Base-by-base conservation (phyloP, 1,140 invertebrate genomes). In the Proctacanthus coquilletti region DNA sequence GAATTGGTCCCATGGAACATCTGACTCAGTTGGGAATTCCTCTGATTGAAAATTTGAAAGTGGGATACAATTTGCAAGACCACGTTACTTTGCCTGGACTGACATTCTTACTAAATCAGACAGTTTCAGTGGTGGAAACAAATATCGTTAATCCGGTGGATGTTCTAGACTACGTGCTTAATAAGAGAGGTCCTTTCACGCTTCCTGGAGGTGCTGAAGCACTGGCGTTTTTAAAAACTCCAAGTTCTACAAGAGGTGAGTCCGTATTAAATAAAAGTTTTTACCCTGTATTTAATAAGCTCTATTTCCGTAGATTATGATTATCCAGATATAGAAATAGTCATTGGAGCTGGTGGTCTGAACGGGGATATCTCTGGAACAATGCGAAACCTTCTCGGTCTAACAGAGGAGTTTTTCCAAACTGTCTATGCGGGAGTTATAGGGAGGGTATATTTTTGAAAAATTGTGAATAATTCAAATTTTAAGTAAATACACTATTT, bases 61-160 rank as follows among this genome's bases (percentile, higher is more conserved):
- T 89, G 0, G 86, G 86, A 1, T 69, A 75, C 39, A 88, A 88
- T 55, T 64, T 89, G 0, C 76, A 82, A 49, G 81, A 84, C 55
- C 83, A 86, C 45, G 68, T 81, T 14, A 77, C 75, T 1, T 69
- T 78, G 32, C 72, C 72, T 15, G 74, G 72, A 2, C 60, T 83
- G 36, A 72, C 71, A 0, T 83, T 80, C 47, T 56, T 75, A 18
- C 68, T 80, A 0, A 77, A 81, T 43, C 64, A 72, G 21, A 70
- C 64, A 2, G 62, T 70, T 2, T 65, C 70, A 3, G 64, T 74
- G 4, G 58, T 72, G 9, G 58, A 61, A 43, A 45, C 43, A 1
- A 44, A 45, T 5, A 36, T 60, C 3, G 36, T 55, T 1, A 68
- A 67, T 51, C 68, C 72, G 5, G 34, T 51, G n/a, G 63, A 69